Evolutionary conservation across 2,797 vertebrate species (phyloP).

Genomic region (Staurois parvus): DNA sequence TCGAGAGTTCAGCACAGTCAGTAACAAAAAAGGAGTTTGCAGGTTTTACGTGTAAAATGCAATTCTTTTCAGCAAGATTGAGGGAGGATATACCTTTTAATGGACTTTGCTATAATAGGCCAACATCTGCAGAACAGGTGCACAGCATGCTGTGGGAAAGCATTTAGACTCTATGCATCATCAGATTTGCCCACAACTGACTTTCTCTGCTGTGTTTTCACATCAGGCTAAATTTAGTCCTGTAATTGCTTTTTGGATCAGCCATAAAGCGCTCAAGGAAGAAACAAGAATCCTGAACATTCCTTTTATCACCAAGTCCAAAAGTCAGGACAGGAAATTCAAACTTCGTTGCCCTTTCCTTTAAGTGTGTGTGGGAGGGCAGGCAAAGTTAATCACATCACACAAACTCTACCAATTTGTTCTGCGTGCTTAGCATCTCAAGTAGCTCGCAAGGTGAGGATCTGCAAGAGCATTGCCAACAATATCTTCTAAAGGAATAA

Average conservation of each 20-base stretch:
- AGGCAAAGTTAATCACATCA: constrained; percentile 24
- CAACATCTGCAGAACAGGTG: constrained; percentile 61
- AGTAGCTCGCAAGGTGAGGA: neutral
- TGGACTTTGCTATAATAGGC: constrained; percentile 39
- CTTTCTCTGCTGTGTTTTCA: constrained; percentile 61
- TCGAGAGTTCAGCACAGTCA: neutral
- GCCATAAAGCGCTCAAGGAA: constrained; percentile 54
- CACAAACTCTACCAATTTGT: constrained; percentile 30
- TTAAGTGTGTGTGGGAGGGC: constrained; percentile 30
- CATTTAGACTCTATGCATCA: constrained; percentile 57
- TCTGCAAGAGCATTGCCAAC: neutral
- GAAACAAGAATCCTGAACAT: constrained; percentile 33
- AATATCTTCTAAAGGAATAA: neutral
- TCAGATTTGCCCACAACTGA: constrained; percentile 61
- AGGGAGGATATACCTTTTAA: constrained; percentile 37
- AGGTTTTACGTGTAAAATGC: neutral
- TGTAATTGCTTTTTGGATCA: constrained; percentile 59
- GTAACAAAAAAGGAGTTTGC: neutral
- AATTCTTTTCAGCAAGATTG: neutral
- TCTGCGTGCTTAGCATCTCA: constrained; percentile 17
- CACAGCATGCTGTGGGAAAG: constrained; percentile 51
- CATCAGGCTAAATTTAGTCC: constrained; percentile 60
- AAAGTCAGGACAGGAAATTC: constrained; percentile 45
- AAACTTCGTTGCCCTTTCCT: constrained; percentile 31
- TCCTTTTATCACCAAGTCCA: constrained; percentile 48